phyloP scores from a whole-genome alignment of 2,797 vertebrate species.

The Tragopan temminckii region DNA sequence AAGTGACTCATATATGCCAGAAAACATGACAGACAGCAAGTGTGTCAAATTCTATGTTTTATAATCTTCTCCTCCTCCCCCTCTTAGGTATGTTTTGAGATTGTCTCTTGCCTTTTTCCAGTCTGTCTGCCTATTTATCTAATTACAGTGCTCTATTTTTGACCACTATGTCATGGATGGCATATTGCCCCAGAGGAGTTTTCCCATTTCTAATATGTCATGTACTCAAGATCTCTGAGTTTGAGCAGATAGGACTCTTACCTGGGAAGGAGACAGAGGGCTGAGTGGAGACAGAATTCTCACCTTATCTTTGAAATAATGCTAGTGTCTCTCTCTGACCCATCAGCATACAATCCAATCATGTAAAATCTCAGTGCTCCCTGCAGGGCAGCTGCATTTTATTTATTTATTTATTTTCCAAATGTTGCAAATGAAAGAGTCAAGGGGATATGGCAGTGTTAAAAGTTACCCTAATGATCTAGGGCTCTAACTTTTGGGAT shows the following conservation, averaged over 20 bases:
- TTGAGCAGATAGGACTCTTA: neutral
- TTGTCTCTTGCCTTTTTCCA: neutral
- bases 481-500: neutral
- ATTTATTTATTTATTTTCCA: neutral
- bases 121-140: constrained; percentile 34
- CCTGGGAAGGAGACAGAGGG: neutral
- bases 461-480: neutral
- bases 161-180: neutral
- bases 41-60: constrained; percentile 33
- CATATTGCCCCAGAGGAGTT: neutral
- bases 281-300: neutral
- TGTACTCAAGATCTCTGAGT: neutral
- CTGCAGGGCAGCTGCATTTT: neutral
- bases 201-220: constrained; percentile 2
- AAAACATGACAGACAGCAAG: constrained; percentile 7
- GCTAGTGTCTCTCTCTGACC: neutral
- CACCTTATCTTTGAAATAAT: neutral
- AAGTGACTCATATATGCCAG: neutral
- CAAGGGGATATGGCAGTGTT: neutral
- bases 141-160: constrained; percentile 25
- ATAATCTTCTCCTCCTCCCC: constrained; percentile 32
- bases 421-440: neutral
- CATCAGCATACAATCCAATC: neutral
- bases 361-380: neutral
- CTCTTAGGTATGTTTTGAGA: neutral